These are phyloP conservation scores for Sepioteuthis lessoniana DNA, from an alignment of 2,888 invertebrate species.

Conservation along the genomic window DNA sequence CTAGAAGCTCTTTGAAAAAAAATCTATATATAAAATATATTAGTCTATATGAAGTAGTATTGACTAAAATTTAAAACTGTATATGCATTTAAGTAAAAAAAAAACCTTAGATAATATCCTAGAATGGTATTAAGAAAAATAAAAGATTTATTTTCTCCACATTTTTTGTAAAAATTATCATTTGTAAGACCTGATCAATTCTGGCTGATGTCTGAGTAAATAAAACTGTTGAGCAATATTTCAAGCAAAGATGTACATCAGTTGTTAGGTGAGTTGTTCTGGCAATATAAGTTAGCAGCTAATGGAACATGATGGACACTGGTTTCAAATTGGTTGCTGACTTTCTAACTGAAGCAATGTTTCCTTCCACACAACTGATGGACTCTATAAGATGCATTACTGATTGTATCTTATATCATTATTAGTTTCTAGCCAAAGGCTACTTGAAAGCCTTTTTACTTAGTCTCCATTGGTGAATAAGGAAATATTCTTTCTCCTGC, in stretches of 20 bases:
- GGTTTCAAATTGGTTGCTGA: neutral
- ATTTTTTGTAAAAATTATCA: neutral
- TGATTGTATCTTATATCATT: neutral
- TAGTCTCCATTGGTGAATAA: neutral
- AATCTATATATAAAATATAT: no score
- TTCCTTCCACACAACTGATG: neutral
- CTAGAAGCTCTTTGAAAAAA: no score
- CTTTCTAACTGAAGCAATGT: neutral
- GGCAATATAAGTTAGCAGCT: neutral
- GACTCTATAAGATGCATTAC: neutral
- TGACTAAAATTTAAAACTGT: no score
- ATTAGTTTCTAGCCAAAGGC: neutral
- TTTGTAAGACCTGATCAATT: neutral
- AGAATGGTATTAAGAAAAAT: no score
- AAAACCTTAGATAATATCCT: no score
- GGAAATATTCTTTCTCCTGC: neutral
- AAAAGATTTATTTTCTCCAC: no score
- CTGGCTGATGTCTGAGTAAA: neutral
- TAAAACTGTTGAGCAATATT: neutral
- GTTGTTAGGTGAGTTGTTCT: neutral
- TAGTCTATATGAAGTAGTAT: no score
- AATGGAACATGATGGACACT: neutral
- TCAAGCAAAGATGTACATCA: neutral
- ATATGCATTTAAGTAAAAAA: no score
- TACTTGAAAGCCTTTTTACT: neutral